These are phyloP conservation scores for Amphilophus citrinellus DNA, from an alignment of 2,113 vertebrate genomes.

Conservation along the genomic window DNA sequence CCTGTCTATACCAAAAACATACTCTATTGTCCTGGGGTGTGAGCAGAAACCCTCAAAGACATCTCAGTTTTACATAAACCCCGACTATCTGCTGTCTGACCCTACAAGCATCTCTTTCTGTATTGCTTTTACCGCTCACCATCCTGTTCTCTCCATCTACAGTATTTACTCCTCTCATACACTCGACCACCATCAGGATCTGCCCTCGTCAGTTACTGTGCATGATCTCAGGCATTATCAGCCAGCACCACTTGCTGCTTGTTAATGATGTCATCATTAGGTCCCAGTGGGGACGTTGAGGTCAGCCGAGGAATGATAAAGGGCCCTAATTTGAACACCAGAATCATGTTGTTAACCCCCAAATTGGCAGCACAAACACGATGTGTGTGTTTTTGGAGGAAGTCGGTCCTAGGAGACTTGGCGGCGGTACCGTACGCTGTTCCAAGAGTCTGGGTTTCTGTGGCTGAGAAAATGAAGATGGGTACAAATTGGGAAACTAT, in stretches of 20 bases:
- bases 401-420: constrained; percentile 67
- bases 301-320: constrained; percentile 85
- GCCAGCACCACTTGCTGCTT: constrained; percentile 67
- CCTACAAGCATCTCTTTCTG: not conserved
- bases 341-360: constrained; percentile 77
- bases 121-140: not conserved
- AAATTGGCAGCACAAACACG: constrained; percentile 66
- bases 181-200: constrained; percentile 29
- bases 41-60: constrained; percentile 1
- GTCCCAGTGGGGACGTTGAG: constrained; percentile 79
- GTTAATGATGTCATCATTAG: constrained; percentile 83
- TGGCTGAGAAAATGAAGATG: constrained; percentile 58
- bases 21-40: not conserved
- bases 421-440: constrained; percentile 38
- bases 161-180: constrained; percentile 6
- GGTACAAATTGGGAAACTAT: constrained; percentile 41
- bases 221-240: constrained; percentile 79
- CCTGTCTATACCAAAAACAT: not conserved
- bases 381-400: constrained; percentile 72
- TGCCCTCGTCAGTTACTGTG: constrained; percentile 55
- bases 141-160: not conserved
- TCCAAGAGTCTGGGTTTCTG: constrained; percentile 65
- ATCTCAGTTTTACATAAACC: not conserved
- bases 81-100: not conserved
- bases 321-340: constrained; percentile 84